These are phyloP conservation scores for Dendrolimus punctatus DNA, from an alignment of 1,140 invertebrate species.

Conservation along the genomic window DNA sequence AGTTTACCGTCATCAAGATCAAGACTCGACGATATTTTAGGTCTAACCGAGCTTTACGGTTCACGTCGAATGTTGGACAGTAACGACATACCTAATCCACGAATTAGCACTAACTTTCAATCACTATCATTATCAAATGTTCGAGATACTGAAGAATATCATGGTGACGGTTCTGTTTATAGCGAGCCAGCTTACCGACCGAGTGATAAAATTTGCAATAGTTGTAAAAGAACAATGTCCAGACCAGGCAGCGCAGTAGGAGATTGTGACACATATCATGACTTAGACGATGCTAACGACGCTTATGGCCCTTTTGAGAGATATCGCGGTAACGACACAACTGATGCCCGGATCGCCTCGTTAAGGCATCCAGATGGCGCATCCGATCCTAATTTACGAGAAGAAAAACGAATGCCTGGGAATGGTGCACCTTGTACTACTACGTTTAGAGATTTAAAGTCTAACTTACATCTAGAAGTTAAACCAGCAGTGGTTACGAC, in stretches of 20 bases:
- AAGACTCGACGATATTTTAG: slow-evolving; percentile 51
- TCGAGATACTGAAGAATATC: slow-evolving; percentile 77
- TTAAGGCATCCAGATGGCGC: slow-evolving; percentile 90
- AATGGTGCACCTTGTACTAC: slow-evolving; percentile 78
- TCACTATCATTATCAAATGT: slow-evolving; percentile 82
- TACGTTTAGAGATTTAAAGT: slow-evolving; percentile 75
- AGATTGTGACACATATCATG: slow-evolving; percentile 61
- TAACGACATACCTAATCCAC: slow-evolving; percentile 33
- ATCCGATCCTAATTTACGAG: slow-evolving; percentile 89
- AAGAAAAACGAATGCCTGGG: slow-evolving; percentile 78
- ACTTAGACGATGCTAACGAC: slow-evolving; percentile 62
- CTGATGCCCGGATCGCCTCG: slow-evolving; percentile 79
- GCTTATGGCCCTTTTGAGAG: slow-evolving; percentile 60
- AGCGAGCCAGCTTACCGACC: slow-evolving; percentile 86
- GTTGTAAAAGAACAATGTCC: slow-evolving; percentile 80
- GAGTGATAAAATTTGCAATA: slow-evolving; percentile 84
- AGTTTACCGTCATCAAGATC: slow-evolving; percentile 54
- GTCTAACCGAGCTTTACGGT: slow-evolving; percentile 50
- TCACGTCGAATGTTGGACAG: slow-evolving; percentile 45
- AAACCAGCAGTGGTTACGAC: slow-evolving; percentile 65
- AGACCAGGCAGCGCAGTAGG: slow-evolving; percentile 77
- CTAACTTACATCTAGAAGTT: slow-evolving; percentile 73
- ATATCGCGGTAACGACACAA: slow-evolving; percentile 60
- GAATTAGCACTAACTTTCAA: slow-evolving; percentile 73
- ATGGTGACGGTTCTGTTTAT: slow-evolving; percentile 82